Conservation (phyloP, 1,140 invertebrate genomes). For the Hestina assimilis region DNA sequence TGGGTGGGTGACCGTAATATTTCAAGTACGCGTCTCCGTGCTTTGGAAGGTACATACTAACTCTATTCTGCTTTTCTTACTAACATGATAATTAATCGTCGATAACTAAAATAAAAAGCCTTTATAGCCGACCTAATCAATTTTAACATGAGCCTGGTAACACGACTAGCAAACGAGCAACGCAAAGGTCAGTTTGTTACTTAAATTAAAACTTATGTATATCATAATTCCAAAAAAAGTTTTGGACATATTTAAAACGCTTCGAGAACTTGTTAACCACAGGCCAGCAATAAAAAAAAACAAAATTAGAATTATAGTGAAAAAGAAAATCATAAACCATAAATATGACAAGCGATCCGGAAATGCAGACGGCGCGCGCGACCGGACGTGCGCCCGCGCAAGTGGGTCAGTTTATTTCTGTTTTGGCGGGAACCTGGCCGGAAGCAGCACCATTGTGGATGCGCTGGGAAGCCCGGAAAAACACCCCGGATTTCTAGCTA, state of each 20-base stretch:
- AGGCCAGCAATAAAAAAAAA: constrained; percentile 22
- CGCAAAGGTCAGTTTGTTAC: background rate
- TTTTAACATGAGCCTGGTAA: too few species aligned
- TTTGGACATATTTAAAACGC: background rate
- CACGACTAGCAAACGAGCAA: too few species aligned
- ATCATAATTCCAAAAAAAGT: too few species aligned
- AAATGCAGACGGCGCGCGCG: constrained; percentile 63
- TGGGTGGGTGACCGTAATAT: too few species aligned
- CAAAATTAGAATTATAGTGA: constrained; percentile 34
- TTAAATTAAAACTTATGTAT: background rate
- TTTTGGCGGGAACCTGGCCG: constrained; percentile 75
- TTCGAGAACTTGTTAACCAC: background rate
- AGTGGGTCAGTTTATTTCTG: constrained; percentile 77
- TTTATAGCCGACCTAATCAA: too few species aligned
- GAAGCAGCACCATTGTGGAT: constrained; percentile 74
- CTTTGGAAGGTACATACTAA: too few species aligned
- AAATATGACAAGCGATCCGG: constrained; percentile 71
- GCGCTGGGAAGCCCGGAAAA: constrained; percentile 69
- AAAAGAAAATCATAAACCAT: constrained; percentile 68
- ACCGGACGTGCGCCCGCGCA: constrained; percentile 69
- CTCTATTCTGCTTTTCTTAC: too few species aligned
- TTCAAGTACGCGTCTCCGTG: too few species aligned
- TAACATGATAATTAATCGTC: too few species aligned
- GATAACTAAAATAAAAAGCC: too few species aligned
- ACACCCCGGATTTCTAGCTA: constrained; percentile 71